Evolutionary conservation across 2,888 invertebrate genomes (phyloP).

Genomic region (Temnothorax unifasciatus): DNA sequence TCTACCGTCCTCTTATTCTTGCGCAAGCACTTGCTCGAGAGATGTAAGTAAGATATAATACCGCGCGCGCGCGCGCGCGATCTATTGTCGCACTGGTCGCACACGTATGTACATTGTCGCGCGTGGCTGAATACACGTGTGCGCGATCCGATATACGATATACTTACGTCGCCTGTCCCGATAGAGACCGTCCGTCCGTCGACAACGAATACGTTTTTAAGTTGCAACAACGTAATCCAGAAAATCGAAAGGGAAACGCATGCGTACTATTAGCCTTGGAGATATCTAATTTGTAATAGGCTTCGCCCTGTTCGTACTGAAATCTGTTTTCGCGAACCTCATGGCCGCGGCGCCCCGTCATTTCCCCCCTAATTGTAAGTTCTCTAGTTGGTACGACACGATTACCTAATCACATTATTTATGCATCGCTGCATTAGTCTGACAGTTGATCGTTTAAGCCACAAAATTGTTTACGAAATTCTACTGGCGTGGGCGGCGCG

Average conservation of each 20-base stretch:
- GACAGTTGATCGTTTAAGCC: not conserved
- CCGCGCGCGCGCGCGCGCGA: not conserved
- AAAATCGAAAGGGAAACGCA: constrained; percentile 30
- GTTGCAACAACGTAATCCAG: constrained; percentile 11
- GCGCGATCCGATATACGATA: not conserved
- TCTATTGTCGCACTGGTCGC: not conserved
- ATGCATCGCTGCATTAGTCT: not conserved
- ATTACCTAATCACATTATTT: constrained; percentile 16
- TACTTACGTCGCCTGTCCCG: too few relatives aligned
- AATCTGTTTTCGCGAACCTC: not conserved
- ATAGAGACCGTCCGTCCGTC: not conserved
- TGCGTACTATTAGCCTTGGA: not conserved
- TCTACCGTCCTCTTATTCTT: constrained; percentile 3
- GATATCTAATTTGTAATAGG: constrained; percentile 15
- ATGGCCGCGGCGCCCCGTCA: too few relatives aligned
- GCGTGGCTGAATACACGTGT: constrained; percentile 1
- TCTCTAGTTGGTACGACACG: not conserved
- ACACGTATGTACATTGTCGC: constrained; percentile 1
- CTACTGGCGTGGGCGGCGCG: too few relatives aligned
- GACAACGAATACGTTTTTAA: constrained; percentile 29
- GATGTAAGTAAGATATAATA: constrained; percentile 8
- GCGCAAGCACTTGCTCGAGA: constrained; percentile 2
- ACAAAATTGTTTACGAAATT: constrained; percentile 1
- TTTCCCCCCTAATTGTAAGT: not conserved
- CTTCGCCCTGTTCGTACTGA: not conserved